Evolutionary conservation across 1,140 invertebrate species (phyloP), one percentile per base, ranked within the genome.

Genomic region (Pogonomyrmex barbatus): DNA sequence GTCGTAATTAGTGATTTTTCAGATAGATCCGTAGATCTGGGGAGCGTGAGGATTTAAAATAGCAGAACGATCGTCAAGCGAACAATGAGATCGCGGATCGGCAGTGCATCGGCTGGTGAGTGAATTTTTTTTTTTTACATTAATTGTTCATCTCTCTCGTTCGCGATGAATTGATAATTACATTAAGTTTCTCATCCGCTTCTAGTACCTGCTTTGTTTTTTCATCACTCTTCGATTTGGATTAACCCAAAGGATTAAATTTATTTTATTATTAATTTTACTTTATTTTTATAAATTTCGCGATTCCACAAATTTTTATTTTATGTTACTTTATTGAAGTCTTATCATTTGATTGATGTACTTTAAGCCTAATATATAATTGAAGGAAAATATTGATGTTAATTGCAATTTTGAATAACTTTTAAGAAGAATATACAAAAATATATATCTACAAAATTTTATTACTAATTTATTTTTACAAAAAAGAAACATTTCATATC

Each of bases 1-100:
- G 10, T 77, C 42, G 39, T 63, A 60, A 77, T 77, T 63, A 77
- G 39, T 5, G 33, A 33, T 77, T 36, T 77, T 45, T n/a, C 33
- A 4, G 6, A 24, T 24, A 12, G 4, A 62, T 45, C 42, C 14
- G 14, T 45, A 8, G n/a, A n/a, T 33, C 42, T 33, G 17, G 50
- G 14, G 24, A 3, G 14, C 42, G 24, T 14, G 56, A 17, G 9
- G 39, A n/a, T 17, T 33, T 12, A 4, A 4, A 62, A 36, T 8
- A 12, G n/a, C 33, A 42, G 39, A 77, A 3, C 14, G 10, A 14
- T 8, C 6, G 2, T 1, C 9, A 17, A 14, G 42, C 45, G 30
- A 0, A 77, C n/a, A 9, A 47, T 12, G 14, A 62, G 36, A 24
- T 36, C 30, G 8, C 45, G 14, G 33, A 8, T 17, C 52, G 9